A percentile compares a stretch with the other conserved stretches of the same genome.
phyloP scores from a whole-genome alignment of 2,888 invertebrate species.

The Lepidochitona cinerea region DNA sequence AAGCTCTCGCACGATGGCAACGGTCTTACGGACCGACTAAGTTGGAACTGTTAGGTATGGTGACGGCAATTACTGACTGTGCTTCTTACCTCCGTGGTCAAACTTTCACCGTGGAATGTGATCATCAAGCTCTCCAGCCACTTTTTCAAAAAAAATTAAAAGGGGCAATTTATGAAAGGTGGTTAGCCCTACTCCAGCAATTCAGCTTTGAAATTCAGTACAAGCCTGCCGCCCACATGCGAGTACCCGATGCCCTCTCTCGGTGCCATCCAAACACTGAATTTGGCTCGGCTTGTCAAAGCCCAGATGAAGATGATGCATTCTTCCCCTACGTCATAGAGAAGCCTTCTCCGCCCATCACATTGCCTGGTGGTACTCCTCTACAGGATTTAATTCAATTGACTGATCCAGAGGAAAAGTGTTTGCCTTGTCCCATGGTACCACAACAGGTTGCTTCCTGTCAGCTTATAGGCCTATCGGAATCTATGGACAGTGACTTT shows the following conservation, averaged over 20 bases:
- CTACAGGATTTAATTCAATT: neutral
- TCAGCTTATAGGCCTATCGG: neutral
- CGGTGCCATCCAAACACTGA: neutral
- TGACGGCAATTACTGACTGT: neutral
- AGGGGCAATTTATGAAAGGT: neutral
- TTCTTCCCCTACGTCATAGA: constrained; percentile 7
- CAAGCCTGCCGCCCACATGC: neutral
- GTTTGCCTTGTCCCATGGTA: neutral
- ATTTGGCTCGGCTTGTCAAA: neutral
- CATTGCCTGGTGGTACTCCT: neutral
- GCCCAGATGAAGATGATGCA: constrained; percentile 6
- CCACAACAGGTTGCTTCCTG: neutral
- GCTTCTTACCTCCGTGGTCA: neutral
- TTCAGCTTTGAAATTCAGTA: constrained; percentile 2
- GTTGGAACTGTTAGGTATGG: neutral
- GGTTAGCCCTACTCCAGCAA: neutral
- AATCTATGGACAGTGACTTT: neutral
- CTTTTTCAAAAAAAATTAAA: neutral
- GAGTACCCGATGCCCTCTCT: neutral
- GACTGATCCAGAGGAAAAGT: neutral
- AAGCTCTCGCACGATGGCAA: neutral
- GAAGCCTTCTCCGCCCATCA: neutral
- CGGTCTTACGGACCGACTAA: constrained; percentile 1
- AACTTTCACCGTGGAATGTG: neutral
- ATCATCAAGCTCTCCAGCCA: constrained; percentile 1